Evolutionary conservation across 2,113 vertebrate genomes (phyloP).

Genomic region (Dasyprocta punctata): DNA sequence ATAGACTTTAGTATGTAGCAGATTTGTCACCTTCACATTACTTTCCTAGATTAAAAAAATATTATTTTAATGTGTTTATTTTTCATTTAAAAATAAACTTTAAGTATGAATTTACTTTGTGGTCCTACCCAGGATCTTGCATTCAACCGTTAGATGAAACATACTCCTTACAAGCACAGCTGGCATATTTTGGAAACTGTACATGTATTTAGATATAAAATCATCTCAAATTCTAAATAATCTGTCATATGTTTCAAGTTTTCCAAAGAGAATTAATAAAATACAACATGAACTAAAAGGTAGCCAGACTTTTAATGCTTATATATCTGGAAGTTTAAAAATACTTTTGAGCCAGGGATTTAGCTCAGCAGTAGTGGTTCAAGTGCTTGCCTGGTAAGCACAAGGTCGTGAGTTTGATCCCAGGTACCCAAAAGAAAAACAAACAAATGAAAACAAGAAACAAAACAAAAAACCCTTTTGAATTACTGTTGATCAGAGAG

Average conservation of each 20-base stretch:
- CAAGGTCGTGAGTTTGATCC: too few species aligned
- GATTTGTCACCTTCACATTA: not conserved
- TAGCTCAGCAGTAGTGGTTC: too few species aligned
- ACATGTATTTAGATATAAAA: not conserved
- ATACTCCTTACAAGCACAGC: not conserved
- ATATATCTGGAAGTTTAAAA: not conserved
- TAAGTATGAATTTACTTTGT: not conserved
- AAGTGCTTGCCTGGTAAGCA: too few species aligned
- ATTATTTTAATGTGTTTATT: not conserved
- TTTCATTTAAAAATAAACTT: not conserved
- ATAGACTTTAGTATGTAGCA: not conserved
- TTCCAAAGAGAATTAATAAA: slow-evolving; percentile 24
- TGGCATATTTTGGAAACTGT: not conserved
- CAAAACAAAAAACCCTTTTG: slow-evolving; percentile 15
- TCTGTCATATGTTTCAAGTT: not conserved
- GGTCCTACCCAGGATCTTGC: not conserved
- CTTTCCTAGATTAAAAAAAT: not conserved
- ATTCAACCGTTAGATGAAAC: not conserved
- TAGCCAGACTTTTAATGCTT: not conserved
- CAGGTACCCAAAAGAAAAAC: too few species aligned
- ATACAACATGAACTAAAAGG: not conserved
- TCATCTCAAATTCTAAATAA: not conserved
- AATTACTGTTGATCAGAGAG: not conserved
- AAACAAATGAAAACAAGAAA: too few species aligned
- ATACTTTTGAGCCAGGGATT: slow-evolving; percentile 3